phyloP scores from a whole-genome alignment of 2,888 invertebrate genomes.

The Blera fallax region DNA sequence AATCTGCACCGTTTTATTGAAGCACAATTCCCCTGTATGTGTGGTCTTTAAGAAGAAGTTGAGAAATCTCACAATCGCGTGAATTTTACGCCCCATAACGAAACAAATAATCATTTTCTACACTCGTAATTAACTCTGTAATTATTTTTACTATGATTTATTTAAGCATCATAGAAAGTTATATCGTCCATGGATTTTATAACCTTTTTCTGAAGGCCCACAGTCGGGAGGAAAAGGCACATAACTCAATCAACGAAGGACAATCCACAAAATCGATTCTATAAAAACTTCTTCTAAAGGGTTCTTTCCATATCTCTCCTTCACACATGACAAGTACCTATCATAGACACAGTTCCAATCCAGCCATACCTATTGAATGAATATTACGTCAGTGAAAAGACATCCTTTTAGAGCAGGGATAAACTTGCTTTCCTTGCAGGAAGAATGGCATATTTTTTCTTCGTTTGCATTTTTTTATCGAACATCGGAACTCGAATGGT shows the following conservation, averaged over 20 bases:
- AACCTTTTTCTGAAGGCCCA: background rate
- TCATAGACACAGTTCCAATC: no score
- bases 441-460: no score
- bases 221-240: background rate
- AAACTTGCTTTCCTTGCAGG: no score
- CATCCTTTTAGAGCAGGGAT: no score
- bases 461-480: no score
- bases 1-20: background rate
- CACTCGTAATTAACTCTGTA: conserved; percentile 14
- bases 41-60: background rate
- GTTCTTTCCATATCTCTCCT: no score
- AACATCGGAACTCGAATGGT: no score
- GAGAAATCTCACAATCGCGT: conserved; percentile 34
- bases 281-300: background rate
- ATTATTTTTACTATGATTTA: conserved; percentile 7
- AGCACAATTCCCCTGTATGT: background rate
- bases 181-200: background rate
- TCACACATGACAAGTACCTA: no score
- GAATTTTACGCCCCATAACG: conserved; percentile 43
- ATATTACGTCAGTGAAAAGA: no score
- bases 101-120: conserved; percentile 24
- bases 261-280: background rate
- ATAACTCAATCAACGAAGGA: background rate
- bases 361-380: no score
- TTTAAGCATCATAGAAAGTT: conserved; percentile 23